These are phyloP conservation scores for Pseudorectes ferrugineus DNA, from an alignment of 2,113 vertebrate genomes.

Conservation along the genomic window DNA sequence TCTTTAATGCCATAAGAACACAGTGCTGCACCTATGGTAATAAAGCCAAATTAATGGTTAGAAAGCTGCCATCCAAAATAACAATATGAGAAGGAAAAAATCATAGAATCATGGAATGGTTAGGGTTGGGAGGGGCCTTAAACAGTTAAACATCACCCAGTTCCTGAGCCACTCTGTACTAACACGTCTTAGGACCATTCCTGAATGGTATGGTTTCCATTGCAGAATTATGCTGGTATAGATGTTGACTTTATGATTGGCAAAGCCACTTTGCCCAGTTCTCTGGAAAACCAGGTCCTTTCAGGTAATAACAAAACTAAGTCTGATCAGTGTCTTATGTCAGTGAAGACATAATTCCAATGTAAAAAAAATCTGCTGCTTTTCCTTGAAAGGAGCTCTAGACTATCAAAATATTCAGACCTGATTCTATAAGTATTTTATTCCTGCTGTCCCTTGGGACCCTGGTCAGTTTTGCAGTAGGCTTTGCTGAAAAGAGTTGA, in stretches of 20 bases:
- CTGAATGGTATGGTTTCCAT: neutral
- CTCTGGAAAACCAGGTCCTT: neutral
- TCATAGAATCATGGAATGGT: neutral
- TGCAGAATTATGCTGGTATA: neutral
- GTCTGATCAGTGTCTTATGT: neutral
- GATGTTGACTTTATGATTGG: neutral
- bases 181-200: neutral
- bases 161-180: neutral
- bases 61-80: neutral
- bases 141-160: neutral
- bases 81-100: neutral
- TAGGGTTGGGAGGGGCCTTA: neutral
- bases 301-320: neutral
- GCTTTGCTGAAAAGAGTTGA: neutral
- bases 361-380: neutral
- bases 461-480: accelerated
- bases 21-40: neutral
- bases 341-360: neutral
- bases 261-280: neutral
- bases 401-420: neutral
- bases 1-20: neutral
- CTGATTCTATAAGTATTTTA: neutral
- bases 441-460: neutral
- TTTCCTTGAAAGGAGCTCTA: neutral
- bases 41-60: neutral